Base-by-base conservation (phyloP, 2,113 vertebrate genomes). In the Galeopterus variegatus region DNA sequence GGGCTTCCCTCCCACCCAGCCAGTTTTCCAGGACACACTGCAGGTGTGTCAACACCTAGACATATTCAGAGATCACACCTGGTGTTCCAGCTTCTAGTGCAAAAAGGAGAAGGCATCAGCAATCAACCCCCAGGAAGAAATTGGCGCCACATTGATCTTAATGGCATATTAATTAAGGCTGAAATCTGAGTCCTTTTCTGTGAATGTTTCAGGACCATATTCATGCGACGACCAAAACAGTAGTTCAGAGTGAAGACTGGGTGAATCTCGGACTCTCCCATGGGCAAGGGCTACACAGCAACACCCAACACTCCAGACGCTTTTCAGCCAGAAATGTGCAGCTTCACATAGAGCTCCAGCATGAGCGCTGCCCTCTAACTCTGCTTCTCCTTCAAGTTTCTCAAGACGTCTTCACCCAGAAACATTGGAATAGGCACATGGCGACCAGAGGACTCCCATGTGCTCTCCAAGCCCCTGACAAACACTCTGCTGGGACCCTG, bases 161-260 rank as follows among this genome's bases (percentile, higher is more conserved):
- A 69, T 19, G 45, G 52, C 48, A 56, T 79, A 94, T 52, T 90
- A 95, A 88, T 50, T 18, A 86, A 96, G 6, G 36, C 19, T 24
- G 90, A 93, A 75, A 48, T 80, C 69, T 70, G 92, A 89, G 84
- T n/a, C 45, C 62, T 86, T 93, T 94, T 52, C 75, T 67, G 33
- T 18, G 60, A 79, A 80, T 50, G 28, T 62, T 86, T 97, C 64
- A 70, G 81, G 52, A 41, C 8, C 84, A 69, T 70, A 79, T 58
- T 83, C 31, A 26, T 14, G 60, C 50, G 23, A 54, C 60, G 54
- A 9, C 15, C 11, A 33, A 56, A 67, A 56, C 3, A 62, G 83
- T 41, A 17, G 13, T 36, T 36, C 2, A 75, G 72, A 41, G 19
- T 6, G 65, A 79, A 50, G 84, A 81, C 5, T 0, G 1, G 45